Percentiles rank a stretch among this genome's conserved stretches.
Evolutionary conservation across 1,140 invertebrate genomes (phyloP).

Genomic region (Eulimnadia texana): DNA sequence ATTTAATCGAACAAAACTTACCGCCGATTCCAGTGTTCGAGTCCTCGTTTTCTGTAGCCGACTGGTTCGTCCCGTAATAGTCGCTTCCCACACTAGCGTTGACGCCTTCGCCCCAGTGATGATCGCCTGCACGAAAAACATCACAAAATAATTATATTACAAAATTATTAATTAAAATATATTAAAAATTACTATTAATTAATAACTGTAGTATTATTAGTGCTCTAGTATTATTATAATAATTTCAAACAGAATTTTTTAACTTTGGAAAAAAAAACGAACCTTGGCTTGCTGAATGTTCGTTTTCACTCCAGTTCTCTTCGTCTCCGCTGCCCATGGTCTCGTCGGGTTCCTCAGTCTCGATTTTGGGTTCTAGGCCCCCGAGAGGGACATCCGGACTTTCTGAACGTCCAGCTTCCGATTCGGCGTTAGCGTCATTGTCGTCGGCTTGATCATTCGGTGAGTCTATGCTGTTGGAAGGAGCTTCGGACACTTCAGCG

Average conservation of each 20-base stretch:
- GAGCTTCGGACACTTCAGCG: not conserved
- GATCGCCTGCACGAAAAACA: not conserved
- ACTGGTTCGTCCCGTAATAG: not conserved
- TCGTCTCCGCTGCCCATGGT: slow-evolving; percentile 2
- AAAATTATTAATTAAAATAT: not conserved
- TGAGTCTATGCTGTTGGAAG: not conserved
- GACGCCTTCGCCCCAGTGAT: not conserved
- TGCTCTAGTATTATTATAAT: too few species aligned
- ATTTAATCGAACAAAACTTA: slow-evolving; percentile 1
- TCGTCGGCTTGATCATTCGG: not conserved
- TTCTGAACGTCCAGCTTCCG: not conserved
- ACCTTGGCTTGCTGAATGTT: not conserved
- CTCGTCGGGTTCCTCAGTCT: slow-evolving; percentile 3
- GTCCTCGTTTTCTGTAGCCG: slow-evolving; percentile 1
- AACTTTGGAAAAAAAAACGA: not conserved
- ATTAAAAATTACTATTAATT: too few species aligned
- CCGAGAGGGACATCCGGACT: not conserved
- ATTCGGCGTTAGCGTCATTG: not conserved
- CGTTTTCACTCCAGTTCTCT: slow-evolving; percentile 7
- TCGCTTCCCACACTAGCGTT: not conserved
- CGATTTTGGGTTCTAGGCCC: slow-evolving; percentile 7
- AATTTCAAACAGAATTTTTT: too few species aligned
- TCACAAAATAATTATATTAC: not conserved
- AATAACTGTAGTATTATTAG: too few species aligned
- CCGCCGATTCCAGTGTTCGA: not conserved